phyloP scores from a whole-genome alignment of 1,140 invertebrate genomes.

The Brachionus angularis region DNA sequence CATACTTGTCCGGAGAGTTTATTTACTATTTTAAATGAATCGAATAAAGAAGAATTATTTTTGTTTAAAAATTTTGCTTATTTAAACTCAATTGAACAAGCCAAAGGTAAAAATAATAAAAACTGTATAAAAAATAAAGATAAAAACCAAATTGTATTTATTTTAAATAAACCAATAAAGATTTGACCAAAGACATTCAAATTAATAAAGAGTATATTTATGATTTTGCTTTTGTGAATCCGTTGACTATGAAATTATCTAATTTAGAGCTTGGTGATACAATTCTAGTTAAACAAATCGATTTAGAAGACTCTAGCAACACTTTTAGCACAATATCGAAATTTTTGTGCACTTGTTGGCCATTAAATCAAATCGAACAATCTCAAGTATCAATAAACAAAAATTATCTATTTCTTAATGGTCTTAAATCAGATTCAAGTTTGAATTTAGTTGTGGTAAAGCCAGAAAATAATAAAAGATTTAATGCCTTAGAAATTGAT shows the following conservation, averaged over 20 bases:
- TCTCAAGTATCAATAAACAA: not conserved
- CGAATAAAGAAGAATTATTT: not conserved
- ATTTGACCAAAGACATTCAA: conserved; percentile 5
- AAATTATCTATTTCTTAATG: not conserved
- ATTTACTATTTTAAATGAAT: not conserved
- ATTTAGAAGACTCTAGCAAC: no score
- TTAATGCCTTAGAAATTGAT: not conserved
- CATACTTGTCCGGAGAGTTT: conserved; percentile 5
- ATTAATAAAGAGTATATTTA: conserved; percentile 18
- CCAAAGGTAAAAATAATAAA: conserved; percentile 4
- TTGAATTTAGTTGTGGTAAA: conserved; percentile 8
- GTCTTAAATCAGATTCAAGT: not conserved
- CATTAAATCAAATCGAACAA: conserved; percentile 15
- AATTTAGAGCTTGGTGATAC: conserved; percentile 18
- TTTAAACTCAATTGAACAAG: not conserved
- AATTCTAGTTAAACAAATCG: not conserved
- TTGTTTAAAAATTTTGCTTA: not conserved
- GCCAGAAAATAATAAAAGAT: not conserved
- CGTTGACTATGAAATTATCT: conserved; percentile 22
- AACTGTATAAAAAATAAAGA: no score
- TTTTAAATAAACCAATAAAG: no score
- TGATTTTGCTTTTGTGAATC: conserved; percentile 31
- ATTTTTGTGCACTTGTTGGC: conserved; percentile 24
- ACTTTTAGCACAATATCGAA: not conserved
- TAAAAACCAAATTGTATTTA: no score